Base-by-base conservation (phyloP, 2,113 vertebrate species). In the Haemorhous mexicanus region DNA sequence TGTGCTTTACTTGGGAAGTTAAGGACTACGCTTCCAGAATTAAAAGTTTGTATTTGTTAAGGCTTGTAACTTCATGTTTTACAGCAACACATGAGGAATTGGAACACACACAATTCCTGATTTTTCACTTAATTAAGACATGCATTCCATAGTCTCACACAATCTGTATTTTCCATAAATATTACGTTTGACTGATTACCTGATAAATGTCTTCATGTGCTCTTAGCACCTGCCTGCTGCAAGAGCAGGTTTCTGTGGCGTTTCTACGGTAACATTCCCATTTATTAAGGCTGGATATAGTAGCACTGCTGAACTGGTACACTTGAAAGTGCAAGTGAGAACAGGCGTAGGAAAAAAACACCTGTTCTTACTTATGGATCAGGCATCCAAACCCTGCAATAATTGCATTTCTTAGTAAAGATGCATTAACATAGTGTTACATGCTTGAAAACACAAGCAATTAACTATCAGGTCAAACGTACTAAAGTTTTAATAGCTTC, bases 121-220 rank as follows among this genome's bases (percentile, higher is more conserved):
- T 88, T 95, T 95, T 93, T 95, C 78, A 83, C 47, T 90, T 95
- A 89, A 96, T 93, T 95, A 96, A 89, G 72, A 93, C 82, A 93
- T 7, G 13, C 82, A 93, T 95, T 87, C 84, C 94, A 68, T 30
- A 82, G 61, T 32, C 87, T 90, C 53, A 87, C 56, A 50, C 5
- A 32, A 84, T 41, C 70, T 8, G 4, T 49, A 62, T 90, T 95
- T 93, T 95, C 86, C 95, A 95, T 82, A 96, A 97, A 96, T 95
- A 96, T 80, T 52, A 75, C 37, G 13, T 47, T 72, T 78, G 91
- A 93, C 73, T 84, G 92, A 96, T 95, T 85, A 87, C 83, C 91
- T 91, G 96, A 90, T 93, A 85, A 94, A 95, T 39, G 63, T 80
- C 93, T 95, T 93, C 69, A 75, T 93, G 82, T 95, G 95, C 87